Percentiles rank a stretch among this genome's conserved stretches.
Evolutionary conservation across 2,113 vertebrate species (phyloP).

Genomic region (Misgurnus mizolepis): DNA sequence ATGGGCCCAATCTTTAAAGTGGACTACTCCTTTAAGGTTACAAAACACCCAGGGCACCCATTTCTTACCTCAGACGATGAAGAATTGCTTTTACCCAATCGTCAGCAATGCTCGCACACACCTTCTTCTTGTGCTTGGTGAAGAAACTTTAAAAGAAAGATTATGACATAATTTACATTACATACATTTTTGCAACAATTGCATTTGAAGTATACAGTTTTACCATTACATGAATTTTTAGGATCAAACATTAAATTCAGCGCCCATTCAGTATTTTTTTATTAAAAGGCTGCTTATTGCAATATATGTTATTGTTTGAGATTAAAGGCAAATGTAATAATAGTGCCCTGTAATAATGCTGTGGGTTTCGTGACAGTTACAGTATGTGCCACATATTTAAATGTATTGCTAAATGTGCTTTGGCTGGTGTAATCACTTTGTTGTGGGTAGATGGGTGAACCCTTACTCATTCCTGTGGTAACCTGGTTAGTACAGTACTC

Average conservation of each 20-base stretch:
- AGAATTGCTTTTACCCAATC: constrained; percentile 67
- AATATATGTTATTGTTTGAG: neutral
- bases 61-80: constrained; percentile 64
- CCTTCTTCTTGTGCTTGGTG: constrained; percentile 52
- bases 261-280: too few relatives aligned
- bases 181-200: neutral
- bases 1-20: too few relatives aligned
- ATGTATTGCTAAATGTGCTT: neutral
- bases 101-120: constrained; percentile 60
- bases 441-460: constrained; percentile 31
- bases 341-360: neutral
- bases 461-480: constrained; percentile 36
- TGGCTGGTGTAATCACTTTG: constrained; percentile 23
- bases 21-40: too few relatives aligned
- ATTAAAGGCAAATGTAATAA: neutral
- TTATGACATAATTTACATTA: neutral
- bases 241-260: too few relatives aligned
- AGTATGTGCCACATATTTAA: neutral
- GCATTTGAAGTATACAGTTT: neutral
- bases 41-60: too few relatives aligned
- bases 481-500: constrained; percentile 54
- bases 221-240: too few relatives aligned
- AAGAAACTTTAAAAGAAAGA: constrained; percentile 64
- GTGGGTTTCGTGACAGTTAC: neutral
- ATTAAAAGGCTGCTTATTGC: too few relatives aligned